Conservation (phyloP, 2,113 vertebrate genomes). For the Phylloscopus trochilus region DNA sequence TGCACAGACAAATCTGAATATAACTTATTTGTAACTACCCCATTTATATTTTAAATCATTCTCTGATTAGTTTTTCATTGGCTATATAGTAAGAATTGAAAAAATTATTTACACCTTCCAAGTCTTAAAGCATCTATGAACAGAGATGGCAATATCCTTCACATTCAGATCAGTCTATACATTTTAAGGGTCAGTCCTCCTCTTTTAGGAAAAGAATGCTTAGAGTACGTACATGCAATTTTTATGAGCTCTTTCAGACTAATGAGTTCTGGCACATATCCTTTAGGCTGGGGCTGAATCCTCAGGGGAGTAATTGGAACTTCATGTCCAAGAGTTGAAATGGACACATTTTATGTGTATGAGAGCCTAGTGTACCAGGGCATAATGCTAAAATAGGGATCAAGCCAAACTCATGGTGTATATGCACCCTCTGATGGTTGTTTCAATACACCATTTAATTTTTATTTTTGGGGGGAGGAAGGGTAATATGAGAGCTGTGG, state of each 20-base stretch:
- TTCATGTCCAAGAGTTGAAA: background rate
- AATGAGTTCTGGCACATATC: background rate
- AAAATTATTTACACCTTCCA: background rate
- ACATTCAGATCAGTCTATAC: background rate
- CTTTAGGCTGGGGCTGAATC: background rate
- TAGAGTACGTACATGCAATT: background rate
- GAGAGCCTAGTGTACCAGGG: background rate
- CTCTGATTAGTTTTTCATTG: background rate
- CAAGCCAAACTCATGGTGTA: background rate
- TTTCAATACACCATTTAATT: background rate
- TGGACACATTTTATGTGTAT: background rate
- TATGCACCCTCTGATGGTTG: conserved; percentile 52
- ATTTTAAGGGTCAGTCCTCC: background rate
- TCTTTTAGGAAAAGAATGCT: background rate
- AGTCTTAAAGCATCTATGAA: background rate
- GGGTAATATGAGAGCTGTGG: background rate
- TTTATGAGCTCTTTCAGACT: background rate
- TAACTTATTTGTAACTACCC: background rate
- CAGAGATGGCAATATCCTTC: background rate
- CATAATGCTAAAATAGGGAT: background rate
- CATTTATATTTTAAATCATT: background rate
- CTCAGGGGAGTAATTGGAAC: background rate
- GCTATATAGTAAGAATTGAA: background rate
- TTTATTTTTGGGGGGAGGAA: background rate
- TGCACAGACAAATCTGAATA: background rate